Conservation (phyloP, 2,797 vertebrate genomes). For the Sphenopsis melanotis region DNA sequence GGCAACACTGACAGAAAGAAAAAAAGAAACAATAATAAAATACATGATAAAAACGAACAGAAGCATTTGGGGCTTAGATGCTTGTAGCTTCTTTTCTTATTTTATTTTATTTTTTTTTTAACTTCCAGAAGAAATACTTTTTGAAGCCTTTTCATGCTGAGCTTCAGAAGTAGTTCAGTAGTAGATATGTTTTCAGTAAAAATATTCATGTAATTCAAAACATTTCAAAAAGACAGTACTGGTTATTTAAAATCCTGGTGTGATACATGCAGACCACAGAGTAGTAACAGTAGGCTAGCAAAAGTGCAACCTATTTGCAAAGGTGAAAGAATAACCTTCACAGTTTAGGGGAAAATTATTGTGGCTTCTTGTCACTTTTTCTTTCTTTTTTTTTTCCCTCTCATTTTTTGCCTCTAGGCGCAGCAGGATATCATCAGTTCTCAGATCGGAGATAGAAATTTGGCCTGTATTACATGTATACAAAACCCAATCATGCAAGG, state of each 20-base stretch:
- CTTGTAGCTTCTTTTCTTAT: not conserved
- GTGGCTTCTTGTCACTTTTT: not conserved
- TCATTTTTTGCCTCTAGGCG: not conserved
- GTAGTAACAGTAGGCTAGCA: not conserved
- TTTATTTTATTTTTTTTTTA: not conserved
- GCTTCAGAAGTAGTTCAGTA: not conserved
- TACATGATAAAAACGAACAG: not conserved
- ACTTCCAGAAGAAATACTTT: not conserved
- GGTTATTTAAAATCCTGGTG: conserved; percentile 13
- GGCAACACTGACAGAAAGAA: not conserved
- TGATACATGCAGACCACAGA: not conserved
- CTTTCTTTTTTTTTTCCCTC: not conserved
- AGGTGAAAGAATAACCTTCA: conserved; percentile 28
- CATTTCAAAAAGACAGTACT: not conserved
- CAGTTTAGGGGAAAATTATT: not conserved
- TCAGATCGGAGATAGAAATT: not conserved
- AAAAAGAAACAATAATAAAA: not conserved
- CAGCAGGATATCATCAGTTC: not conserved
- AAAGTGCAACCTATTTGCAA: not conserved
- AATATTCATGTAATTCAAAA: conserved; percentile 40
- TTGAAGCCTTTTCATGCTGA: not conserved
- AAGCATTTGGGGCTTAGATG: not conserved
- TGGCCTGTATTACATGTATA: not conserved
- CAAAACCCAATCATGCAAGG: not conserved
- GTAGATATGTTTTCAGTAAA: not conserved